These are phyloP conservation scores for Lophochroa leadbeateri DNA, from an alignment of 2,113 vertebrate genomes.

Conservation along the genomic window DNA sequence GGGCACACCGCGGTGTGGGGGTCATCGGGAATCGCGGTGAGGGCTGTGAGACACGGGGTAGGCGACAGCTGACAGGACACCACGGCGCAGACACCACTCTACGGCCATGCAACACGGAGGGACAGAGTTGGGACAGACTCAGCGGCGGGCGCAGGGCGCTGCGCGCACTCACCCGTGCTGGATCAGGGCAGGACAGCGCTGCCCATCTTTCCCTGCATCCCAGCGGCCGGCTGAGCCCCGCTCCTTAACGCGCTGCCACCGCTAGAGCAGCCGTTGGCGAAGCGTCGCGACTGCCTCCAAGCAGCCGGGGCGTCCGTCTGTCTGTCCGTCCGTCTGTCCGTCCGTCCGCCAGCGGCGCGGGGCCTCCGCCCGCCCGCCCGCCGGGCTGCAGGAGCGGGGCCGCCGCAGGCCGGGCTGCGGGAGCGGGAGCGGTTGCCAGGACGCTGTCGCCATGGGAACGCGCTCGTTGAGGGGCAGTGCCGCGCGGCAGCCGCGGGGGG, in stretches of 20 bases:
- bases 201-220: not conserved
- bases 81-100: not conserved
- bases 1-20: not conserved
- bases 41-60: not conserved
- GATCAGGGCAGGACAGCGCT: not conserved
- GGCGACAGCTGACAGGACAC: not conserved
- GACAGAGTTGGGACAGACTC: not conserved
- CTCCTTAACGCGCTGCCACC: not conserved
- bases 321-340: not conserved
- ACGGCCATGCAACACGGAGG: not conserved
- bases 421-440: slow-evolving; percentile 61
- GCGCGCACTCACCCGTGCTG: slow-evolving; percentile 42
- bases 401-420: slow-evolving; percentile 37
- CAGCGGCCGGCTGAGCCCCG: not conserved
- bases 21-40: not conserved
- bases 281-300: not conserved
- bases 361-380: slow-evolving; percentile 3
- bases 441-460: slow-evolving; percentile 65
- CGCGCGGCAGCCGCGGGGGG: not conserved
- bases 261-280: not conserved
- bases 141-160: not conserved
- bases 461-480: not conserved
- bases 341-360: not conserved
- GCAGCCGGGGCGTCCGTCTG: not conserved
- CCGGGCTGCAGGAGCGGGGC: slow-evolving; percentile 14